Conservation (phyloP, 2,888 invertebrate genomes). For the Aricia artaxerxes region DNA sequence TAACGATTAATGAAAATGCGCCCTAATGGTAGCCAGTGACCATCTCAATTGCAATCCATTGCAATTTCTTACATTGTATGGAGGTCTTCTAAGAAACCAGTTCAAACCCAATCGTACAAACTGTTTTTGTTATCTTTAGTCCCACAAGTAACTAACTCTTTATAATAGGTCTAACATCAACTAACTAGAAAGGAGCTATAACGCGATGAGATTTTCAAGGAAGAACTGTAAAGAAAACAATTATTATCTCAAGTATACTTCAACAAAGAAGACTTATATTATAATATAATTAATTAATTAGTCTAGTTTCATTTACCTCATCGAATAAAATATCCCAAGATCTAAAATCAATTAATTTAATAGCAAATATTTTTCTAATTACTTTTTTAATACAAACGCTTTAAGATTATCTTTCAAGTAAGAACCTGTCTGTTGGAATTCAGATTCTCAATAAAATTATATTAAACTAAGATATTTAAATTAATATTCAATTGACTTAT, state of each 20-base stretch:
- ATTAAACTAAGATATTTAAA: neutral
- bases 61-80: too few species aligned
- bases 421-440: neutral
- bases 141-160: too few species aligned
- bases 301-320: neutral
- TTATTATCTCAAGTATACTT: neutral
- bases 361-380: neutral
- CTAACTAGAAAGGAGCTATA: too few species aligned
- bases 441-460: neutral
- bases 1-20: too few species aligned
- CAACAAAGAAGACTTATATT: neutral
- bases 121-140: too few species aligned
- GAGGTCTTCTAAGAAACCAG: too few species aligned
- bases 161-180: too few species aligned
- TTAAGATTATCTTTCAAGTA: neutral
- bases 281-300: too few species aligned
- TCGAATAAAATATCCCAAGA: neutral
- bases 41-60: too few species aligned
- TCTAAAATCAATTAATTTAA: neutral
- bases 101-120: too few species aligned
- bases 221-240: constrained; percentile 8
- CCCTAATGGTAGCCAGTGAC: too few species aligned
- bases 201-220: neutral
- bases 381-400: neutral
- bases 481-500: too few species aligned